Conservation (phyloP, 2,797 vertebrate species). For the Dendrocincla fuliginosa region DNA sequence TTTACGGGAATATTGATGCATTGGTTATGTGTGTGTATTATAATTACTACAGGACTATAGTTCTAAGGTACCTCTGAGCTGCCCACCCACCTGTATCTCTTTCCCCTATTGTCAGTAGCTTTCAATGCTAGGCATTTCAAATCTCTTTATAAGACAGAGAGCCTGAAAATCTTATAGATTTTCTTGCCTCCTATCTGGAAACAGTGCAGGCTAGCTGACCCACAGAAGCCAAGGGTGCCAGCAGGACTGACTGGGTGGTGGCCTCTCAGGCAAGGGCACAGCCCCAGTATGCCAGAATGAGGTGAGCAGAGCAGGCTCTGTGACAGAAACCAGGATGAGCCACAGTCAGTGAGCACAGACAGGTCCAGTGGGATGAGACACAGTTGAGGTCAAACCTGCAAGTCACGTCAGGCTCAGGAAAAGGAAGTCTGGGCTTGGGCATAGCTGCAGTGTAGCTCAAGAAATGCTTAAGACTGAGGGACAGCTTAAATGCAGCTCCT, state of each 20-base stretch:
- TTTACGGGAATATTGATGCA: not conserved
- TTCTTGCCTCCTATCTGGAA: rapidly evolving
- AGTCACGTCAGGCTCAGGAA: not conserved
- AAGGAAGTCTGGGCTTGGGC: not conserved
- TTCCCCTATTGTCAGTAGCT: not conserved
- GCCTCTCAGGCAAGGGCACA: not conserved
- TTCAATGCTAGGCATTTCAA: not conserved
- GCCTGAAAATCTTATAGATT: not conserved
- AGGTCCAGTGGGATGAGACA: not conserved
- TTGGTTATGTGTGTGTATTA: not conserved
- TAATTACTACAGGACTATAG: not conserved
- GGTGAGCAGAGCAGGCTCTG: not conserved
- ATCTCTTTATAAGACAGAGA: not conserved
- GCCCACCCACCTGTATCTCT: not conserved
- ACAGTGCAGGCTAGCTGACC: not conserved
- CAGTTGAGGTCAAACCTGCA: not conserved
- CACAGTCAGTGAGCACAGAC: not conserved
- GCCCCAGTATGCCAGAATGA: not conserved
- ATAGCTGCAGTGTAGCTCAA: not conserved
- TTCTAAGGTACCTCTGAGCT: not conserved
- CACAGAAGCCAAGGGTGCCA: not conserved
- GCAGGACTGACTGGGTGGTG: not conserved
- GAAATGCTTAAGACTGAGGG: not conserved
- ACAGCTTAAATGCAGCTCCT: not conserved
- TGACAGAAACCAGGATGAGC: not conserved